phyloP scores from a whole-genome alignment of 2,113 vertebrate genomes.

The Phyllostomus hastatus region DNA sequence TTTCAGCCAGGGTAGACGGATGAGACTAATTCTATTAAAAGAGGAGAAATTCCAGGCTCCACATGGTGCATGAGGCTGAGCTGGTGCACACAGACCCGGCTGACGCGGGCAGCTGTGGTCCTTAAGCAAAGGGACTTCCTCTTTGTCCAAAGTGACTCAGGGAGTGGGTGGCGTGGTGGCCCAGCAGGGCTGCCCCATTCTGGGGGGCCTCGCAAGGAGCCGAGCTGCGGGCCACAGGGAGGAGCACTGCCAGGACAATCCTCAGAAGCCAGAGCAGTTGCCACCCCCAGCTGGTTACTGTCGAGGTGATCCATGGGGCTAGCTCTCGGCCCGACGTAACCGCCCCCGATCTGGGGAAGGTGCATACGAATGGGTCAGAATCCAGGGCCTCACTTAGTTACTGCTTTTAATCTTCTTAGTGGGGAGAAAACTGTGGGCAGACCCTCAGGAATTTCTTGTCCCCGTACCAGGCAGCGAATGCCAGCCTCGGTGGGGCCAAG shows the following conservation, averaged over 20 bases:
- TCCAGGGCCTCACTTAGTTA: conserved; percentile 70
- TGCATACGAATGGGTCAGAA: conserved; percentile 74
- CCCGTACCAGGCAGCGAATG: background rate
- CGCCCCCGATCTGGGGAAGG: conserved; percentile 71
- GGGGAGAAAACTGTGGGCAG: background rate
- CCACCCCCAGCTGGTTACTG: conserved; percentile 51
- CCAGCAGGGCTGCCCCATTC: no score
- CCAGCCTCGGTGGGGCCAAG: background rate
- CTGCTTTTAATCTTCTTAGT: conserved; percentile 77
- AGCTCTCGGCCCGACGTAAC: conserved; percentile 58
- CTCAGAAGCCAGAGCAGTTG: background rate
- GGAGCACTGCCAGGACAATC: background rate
- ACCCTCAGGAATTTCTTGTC: background rate
- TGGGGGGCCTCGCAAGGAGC: background rate
- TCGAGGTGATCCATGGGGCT: conserved; percentile 51
- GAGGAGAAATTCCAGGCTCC: background rate
- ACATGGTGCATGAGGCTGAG: background rate
- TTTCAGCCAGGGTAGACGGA: background rate
- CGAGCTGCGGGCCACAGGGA: background rate
- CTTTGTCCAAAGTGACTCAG: background rate
- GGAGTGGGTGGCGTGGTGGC: background rate
- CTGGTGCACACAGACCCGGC: background rate
- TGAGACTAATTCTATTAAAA: background rate
- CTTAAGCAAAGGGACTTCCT: background rate
- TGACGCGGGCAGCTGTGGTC: no score